Base-by-base conservation (phyloP, 2,888 invertebrate genomes). In the Tetragnatha montana region DNA sequence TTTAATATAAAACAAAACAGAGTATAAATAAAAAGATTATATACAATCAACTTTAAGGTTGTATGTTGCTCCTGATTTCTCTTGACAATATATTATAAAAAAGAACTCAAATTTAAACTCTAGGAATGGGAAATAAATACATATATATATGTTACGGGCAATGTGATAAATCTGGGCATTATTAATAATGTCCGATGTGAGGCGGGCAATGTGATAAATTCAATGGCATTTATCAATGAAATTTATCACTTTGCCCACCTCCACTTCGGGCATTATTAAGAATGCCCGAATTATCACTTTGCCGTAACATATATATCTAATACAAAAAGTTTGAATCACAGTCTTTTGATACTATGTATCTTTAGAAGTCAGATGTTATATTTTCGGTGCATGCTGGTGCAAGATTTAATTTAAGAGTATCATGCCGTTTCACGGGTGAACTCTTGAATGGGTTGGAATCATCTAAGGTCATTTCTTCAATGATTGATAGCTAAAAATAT, bases 401-500 rank as follows among this genome's bases (percentile, higher is more conserved):
- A 35, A 90, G 74, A 69, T 90, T 90, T 8, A 90, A 68, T 35
- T 71, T 81, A 69, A 82, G n/a, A n/a, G 78, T 51, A 47, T 87
- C 86, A 14, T 86, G 76, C 12, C 47, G 51, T 68, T 82, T 80
- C 6, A 35, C 8, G 3, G 84, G 71, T 1, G 71, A 80, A 69
- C 81, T 79, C 35, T 6, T 22, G 49, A n/a, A 73, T 69, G n/a
- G 68, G 21, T 74, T 78, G 19, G 49, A 79, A 8, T 82, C 86
- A 78, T 86, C 81, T 73, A 60, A 35, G 21, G 78, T 73, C 8
- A 89, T 22, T n/a, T 89, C 89, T 50, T 90, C 86, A 22, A 90
- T 79, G 8, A 87, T 60, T 22, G 89, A 81, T 2, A 87, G 69
- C 89, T 90, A 12, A 6, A 86, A 74, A 17, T 35, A 35, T 35